Conservation (phyloP, 2,888 invertebrate species). For the Diaphora mendica region DNA sequence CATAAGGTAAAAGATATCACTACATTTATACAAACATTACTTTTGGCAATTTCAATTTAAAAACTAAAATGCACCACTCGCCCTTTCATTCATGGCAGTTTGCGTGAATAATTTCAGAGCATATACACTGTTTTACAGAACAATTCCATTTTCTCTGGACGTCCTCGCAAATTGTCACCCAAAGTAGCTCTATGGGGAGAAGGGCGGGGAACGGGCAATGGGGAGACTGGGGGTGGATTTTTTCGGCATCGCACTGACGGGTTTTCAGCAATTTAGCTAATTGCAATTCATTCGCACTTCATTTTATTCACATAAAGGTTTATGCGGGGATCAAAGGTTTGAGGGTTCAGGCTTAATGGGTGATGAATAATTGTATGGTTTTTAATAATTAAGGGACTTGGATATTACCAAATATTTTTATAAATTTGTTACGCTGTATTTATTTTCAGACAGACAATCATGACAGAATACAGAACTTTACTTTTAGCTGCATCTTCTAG, state of each 20-base stretch:
- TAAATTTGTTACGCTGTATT: neutral
- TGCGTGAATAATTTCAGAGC: slow-evolving; percentile 67
- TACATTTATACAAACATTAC: slow-evolving; percentile 19
- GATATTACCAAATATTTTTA: neutral
- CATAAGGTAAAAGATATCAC: no score
- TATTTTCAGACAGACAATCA: neutral
- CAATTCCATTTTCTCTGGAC: slow-evolving; percentile 52
- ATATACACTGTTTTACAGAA: slow-evolving; percentile 52
- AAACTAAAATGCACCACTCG: slow-evolving; percentile 54
- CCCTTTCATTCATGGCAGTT: slow-evolving; percentile 62
- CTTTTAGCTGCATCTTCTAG: neutral
- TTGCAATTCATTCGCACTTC: slow-evolving; percentile 65
- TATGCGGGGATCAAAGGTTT: slow-evolving; percentile 52
- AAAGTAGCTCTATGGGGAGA: slow-evolving; percentile 44
- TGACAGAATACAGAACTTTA: neutral
- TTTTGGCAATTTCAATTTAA: slow-evolving; percentile 53
- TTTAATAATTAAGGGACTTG: slow-evolving; percentile 7
- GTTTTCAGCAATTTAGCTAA: slow-evolving; percentile 62
- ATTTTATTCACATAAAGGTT: slow-evolving; percentile 61
- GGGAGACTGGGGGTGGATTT: slow-evolving; percentile 43
- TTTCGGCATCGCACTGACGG: slow-evolving; percentile 56
- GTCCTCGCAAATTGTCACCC: slow-evolving; percentile 59
- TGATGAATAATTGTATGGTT: slow-evolving; percentile 44
- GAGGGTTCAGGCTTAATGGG: slow-evolving; percentile 41
- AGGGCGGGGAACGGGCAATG: slow-evolving; percentile 14